Conservation (phyloP, 2,888 invertebrate species). For the Xanthorhoe spadicearia region DNA sequence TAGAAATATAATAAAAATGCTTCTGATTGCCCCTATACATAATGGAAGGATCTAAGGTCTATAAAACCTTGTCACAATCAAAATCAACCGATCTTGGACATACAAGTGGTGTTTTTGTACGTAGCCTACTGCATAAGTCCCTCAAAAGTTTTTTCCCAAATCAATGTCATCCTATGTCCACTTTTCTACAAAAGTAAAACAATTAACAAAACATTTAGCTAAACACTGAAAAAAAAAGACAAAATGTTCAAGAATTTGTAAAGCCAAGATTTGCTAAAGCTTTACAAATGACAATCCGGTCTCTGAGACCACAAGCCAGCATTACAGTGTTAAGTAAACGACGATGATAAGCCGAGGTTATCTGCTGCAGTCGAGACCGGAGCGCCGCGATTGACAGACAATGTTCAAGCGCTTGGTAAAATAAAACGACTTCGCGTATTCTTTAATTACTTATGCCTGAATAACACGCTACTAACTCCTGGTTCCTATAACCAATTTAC, state of each 20-base stretch:
- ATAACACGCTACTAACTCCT: too few relatives aligned
- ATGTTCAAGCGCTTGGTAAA: conserved; percentile 10
- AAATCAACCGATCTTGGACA: too few relatives aligned
- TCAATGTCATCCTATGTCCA: too few relatives aligned
- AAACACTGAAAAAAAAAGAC: neutral
- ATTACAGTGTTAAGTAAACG: conserved; percentile 68
- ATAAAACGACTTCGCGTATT: neutral
- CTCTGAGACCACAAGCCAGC: conserved; percentile 40
- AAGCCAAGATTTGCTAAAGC: neutral
- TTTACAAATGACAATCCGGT: neutral
- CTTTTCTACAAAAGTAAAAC: too few relatives aligned
- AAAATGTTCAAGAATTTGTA: neutral
- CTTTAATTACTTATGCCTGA: neutral
- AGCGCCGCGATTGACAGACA: conserved; percentile 52
- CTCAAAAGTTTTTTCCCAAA: too few relatives aligned
- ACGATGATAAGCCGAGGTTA: conserved; percentile 75
- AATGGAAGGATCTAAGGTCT: too few relatives aligned
- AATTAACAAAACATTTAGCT: neutral
- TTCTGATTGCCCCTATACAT: too few relatives aligned
- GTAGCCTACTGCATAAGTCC: too few relatives aligned
- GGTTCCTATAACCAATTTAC: too few relatives aligned
- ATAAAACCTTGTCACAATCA: too few relatives aligned
- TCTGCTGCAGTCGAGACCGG: conserved; percentile 63
- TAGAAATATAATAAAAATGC: too few relatives aligned
- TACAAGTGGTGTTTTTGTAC: too few relatives aligned